Percentiles rank a stretch among this genome's conserved stretches.
Evolutionary conservation across 2,888 invertebrate genomes (phyloP).

Genomic region (Allygus modestus): DNA sequence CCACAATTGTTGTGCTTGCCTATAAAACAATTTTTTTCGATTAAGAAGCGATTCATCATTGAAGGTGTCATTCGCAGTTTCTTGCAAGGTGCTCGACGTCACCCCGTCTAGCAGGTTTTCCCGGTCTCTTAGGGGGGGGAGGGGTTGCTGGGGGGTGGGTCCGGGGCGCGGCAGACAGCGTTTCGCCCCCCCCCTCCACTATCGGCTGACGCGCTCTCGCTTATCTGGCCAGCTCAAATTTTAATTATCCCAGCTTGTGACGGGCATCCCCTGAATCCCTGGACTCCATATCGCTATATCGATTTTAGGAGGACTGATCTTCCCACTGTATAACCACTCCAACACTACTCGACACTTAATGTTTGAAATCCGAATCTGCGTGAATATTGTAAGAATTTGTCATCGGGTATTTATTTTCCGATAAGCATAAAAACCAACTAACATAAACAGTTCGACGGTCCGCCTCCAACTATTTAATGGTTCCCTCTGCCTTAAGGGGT

Average conservation of each 20-base stretch:
- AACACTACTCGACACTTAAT: not conserved
- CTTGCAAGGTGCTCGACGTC: not conserved
- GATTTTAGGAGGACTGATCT: constrained; percentile 11
- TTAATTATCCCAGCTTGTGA: constrained; percentile 46
- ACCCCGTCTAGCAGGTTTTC: constrained; percentile 14
- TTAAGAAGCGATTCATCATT: too few species aligned
- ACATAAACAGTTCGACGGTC: too few species aligned
- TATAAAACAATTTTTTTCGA: too few species aligned
- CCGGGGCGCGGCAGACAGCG: constrained; percentile 25
- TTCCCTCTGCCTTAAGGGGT: too few species aligned
- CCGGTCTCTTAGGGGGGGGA: not conserved
- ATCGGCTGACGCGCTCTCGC: not conserved
- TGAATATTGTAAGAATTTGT: too few species aligned
- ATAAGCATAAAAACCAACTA: too few species aligned
- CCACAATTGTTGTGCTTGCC: too few species aligned
- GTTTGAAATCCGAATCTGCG: too few species aligned
- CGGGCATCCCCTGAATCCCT: constrained; percentile 11
- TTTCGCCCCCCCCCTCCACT: not conserved
- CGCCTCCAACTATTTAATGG: too few species aligned
- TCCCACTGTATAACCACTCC: too few species aligned
- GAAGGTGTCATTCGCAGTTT: not conserved
- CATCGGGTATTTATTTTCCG: too few species aligned
- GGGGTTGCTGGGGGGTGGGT: not conserved
- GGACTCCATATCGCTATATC: constrained; percentile 40
- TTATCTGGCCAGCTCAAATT: constrained; percentile 52